Percentiles rank a stretch among this genome's conserved stretches.
phyloP scores from a whole-genome alignment of 2,113 vertebrate genomes.

The Octodon degus region DNA sequence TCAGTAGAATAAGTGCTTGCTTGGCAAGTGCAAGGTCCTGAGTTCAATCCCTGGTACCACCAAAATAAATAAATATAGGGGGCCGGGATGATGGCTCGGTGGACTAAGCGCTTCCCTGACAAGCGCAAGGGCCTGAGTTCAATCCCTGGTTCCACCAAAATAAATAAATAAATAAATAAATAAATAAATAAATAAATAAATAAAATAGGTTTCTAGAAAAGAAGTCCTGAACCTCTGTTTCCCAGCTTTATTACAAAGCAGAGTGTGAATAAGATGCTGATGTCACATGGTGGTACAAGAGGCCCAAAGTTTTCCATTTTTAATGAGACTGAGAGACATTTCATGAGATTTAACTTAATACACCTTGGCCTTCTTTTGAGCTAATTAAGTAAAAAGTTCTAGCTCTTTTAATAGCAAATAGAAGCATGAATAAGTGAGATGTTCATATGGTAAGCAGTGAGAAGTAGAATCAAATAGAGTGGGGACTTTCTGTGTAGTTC shows the following conservation, averaged over 20 bases:
- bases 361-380: slow-evolving; percentile 65
- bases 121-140: too few species aligned
- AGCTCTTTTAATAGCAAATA: slow-evolving; percentile 68
- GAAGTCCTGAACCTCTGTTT: slow-evolving; percentile 41
- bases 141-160: too few species aligned
- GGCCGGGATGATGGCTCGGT: too few species aligned
- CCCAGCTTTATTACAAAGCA: slow-evolving; percentile 22
- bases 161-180: too few species aligned
- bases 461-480: slow-evolving; percentile 19
- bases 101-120: too few species aligned
- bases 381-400: slow-evolving; percentile 72
- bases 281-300: slow-evolving; percentile 42
- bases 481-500: slow-evolving; percentile 28
- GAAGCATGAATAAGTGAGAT: slow-evolving; percentile 44
- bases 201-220: background rate
- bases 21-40: too few species aligned
- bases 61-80: too few species aligned
- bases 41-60: too few species aligned
- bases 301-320: slow-evolving; percentile 51
- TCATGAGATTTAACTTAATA: slow-evolving; percentile 63
- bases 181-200: too few species aligned
- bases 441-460: slow-evolving; percentile 18
- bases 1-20: too few species aligned
- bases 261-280: slow-evolving; percentile 23
- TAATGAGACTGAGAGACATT: slow-evolving; percentile 60